These are phyloP conservation scores for Trichogramma evanescens DNA, from an alignment of 2,888 invertebrate species.

Conservation along the genomic window DNA sequence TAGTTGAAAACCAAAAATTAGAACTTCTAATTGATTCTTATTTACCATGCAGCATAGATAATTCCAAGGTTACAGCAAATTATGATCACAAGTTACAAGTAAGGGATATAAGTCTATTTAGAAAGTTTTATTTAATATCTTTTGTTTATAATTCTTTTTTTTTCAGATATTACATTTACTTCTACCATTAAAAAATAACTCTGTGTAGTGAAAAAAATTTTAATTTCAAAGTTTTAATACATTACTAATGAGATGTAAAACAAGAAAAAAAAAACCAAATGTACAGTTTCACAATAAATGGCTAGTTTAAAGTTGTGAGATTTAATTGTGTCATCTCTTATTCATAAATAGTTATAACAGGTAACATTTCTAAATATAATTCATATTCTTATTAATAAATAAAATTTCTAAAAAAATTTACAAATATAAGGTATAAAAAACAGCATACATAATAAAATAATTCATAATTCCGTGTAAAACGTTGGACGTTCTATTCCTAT, in stretches of 20 bases:
- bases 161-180: constrained; percentile 38
- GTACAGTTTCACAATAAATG: too few species aligned
- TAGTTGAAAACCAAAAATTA: constrained; percentile 58
- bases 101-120: constrained; percentile 22
- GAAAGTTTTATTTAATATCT: neutral
- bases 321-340: too few species aligned
- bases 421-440: constrained; percentile 1
- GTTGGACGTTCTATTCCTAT: constrained; percentile 73
- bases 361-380: too few species aligned
- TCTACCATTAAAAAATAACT: constrained; percentile 27
- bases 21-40: constrained; percentile 64
- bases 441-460: neutral
- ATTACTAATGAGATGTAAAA: too few species aligned
- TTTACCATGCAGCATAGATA: constrained; percentile 60
- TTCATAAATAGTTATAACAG: too few species aligned
- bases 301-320: too few species aligned
- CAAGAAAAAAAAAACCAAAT: too few species aligned
- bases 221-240: too few species aligned
- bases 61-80: constrained; percentile 50
- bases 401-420: neutral
- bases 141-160: constrained; percentile 8
- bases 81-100: constrained; percentile 54
- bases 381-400: too few species aligned
- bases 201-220: neutral
- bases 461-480: constrained; percentile 77